phyloP scores from a whole-genome alignment of 2,113 vertebrate species.

The Okapia johnstoni region DNA sequence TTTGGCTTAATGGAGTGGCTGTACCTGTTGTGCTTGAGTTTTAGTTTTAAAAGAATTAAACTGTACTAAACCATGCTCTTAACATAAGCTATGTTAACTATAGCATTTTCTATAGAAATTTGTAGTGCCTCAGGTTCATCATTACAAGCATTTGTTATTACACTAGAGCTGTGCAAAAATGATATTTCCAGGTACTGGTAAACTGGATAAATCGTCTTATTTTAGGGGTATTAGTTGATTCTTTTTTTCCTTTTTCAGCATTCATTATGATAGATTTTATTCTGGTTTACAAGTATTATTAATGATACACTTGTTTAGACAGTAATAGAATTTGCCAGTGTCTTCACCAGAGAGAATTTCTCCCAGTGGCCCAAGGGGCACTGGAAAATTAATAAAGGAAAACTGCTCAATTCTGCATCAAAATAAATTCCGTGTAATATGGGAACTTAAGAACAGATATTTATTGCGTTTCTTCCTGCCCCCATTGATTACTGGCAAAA shows the following conservation, averaged over 20 bases:
- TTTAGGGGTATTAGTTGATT: neutral
- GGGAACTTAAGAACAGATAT: neutral
- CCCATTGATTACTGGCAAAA: neutral
- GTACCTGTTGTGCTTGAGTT: neutral
- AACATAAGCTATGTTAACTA: neutral
- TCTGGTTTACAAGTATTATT: neutral
- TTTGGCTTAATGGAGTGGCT: neutral
- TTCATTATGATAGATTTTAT: neutral
- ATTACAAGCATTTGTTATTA: neutral
- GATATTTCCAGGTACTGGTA: neutral
- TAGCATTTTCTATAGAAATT: conserved; percentile 15
- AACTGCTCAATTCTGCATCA: neutral
- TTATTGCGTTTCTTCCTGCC: neutral
- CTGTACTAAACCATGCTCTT: neutral
- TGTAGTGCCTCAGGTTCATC: neutral
- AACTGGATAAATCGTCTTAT: conserved; percentile 6
- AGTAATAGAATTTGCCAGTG: neutral
- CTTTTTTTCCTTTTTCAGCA: neutral
- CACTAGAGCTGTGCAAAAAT: neutral
- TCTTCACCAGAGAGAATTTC: conserved; percentile 5
- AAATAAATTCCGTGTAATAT: neutral
- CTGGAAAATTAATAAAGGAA: neutral
- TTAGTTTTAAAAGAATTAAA: conserved; percentile 11
- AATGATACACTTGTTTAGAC: neutral
- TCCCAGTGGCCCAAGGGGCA: neutral